Conservation (phyloP, 2,113 vertebrate species). For the Callipepla squamata region DNA sequence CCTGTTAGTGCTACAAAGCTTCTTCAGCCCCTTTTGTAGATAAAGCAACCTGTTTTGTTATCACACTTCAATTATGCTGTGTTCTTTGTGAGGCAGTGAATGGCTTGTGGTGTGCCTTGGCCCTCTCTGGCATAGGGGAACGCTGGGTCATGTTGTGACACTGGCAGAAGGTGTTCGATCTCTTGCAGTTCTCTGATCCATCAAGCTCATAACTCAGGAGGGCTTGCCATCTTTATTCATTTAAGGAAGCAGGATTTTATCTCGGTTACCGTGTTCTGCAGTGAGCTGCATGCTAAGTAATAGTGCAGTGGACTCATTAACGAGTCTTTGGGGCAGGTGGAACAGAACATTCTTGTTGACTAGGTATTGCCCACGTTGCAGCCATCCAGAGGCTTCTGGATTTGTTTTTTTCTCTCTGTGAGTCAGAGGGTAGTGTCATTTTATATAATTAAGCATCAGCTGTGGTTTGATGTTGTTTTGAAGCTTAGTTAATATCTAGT, state of each 20-base stretch:
- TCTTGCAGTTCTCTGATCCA: neutral
- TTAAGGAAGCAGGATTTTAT: neutral
- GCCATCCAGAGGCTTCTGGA: neutral
- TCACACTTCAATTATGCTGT: neutral
- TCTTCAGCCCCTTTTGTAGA: neutral
- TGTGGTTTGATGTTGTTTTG: slow-evolving; percentile 5
- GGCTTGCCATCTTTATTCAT: neutral
- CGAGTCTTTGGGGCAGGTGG: neutral
- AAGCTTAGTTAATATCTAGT: neutral
- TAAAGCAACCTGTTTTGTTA: neutral
- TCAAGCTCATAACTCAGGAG: neutral
- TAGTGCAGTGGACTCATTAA: neutral
- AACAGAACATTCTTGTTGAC: slow-evolving; percentile 13
- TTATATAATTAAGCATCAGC: neutral
- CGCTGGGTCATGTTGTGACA: neutral
- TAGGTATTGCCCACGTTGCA: neutral
- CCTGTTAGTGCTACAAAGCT: neutral
- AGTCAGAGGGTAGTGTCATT: neutral
- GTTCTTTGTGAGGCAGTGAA: neutral
- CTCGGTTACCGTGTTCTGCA: neutral
- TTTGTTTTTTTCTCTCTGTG: neutral
- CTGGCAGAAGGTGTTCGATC: neutral
- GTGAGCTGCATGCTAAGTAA: neutral
- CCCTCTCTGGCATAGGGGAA: neutral
- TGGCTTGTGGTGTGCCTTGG: neutral